phyloP scores from a whole-genome alignment of 2,888 invertebrate genomes.

The Thelaira solivaga region DNA sequence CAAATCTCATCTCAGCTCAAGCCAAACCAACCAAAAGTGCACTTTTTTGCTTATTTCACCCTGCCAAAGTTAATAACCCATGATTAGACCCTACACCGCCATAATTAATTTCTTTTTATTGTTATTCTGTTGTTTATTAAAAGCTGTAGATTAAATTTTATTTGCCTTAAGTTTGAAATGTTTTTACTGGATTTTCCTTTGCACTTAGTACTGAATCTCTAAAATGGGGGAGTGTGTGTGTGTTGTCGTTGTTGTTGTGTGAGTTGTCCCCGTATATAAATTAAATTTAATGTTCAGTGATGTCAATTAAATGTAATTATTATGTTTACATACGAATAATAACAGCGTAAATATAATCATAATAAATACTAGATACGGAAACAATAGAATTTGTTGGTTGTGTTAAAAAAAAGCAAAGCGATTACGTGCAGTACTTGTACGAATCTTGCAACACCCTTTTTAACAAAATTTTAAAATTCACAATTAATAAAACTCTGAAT shows the following conservation, averaged over 20 bases:
- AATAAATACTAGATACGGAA: not conserved
- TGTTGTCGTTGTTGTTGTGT: no score
- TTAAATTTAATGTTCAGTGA: conserved; percentile 64
- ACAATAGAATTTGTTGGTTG: not conserved
- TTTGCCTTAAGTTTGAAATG: not conserved
- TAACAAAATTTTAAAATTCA: no score
- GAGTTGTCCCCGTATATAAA: conserved; percentile 52
- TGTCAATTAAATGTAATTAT: conserved; percentile 67
- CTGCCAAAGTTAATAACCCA: no score
- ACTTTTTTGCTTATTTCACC: no score
- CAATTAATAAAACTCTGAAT: no score
- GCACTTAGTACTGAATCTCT: not conserved
- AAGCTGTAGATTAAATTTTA: conserved; percentile 29
- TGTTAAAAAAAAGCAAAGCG: no score
- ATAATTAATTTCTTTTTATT: not conserved
- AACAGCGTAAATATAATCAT: conserved; percentile 47
- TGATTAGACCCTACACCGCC: not conserved
- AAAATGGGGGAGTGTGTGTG: conserved; percentile 12
- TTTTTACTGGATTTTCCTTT: not conserved
- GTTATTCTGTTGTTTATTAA: conserved; percentile 5
- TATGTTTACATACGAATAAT: conserved; percentile 60
- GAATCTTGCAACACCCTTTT: no score
- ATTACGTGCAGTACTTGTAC: no score
- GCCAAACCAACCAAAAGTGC: no score
- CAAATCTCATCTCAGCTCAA: no score